Base-by-base conservation (phyloP, 2,888 invertebrate species). In the Mylabris sibirica region DNA sequence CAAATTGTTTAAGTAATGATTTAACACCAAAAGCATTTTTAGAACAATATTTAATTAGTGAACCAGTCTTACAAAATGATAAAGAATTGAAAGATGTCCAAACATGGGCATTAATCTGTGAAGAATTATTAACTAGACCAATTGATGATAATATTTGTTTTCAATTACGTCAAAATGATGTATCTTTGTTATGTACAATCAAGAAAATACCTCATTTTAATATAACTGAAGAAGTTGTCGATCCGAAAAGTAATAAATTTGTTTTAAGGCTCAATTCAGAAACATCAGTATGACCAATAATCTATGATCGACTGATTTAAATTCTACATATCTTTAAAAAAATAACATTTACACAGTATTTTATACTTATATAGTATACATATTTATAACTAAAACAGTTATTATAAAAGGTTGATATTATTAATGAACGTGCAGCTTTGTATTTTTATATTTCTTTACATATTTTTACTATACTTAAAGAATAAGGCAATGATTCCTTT, bases 241-340 rank as follows among this genome's bases (percentile, higher is more conserved):
- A 98, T 87, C 97, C 97, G 0, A 97, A 97, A 85, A 94, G 93
- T 79, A 97, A 98, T 85, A 94, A 97, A 83, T 99, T 98, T 89
- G 93, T 98, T 64, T 87, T 98, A 74, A 89, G 97, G 82, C 87
- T 98, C 60, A 98, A 97, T 83, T 98, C 98, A 0, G 98, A 99
- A 85, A 98, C 98, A 60, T 97, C 97, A 1, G 98, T 98, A 85
- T 98, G 92, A 93, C 91, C 84, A 71, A 80, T 83, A 75, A 79
- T 82, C 70, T 82, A 83, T 62, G 84, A 84, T 76, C 80, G 84
- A 77, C 80, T 85, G 78, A 85, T 84, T 77, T 84, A 79, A 41
- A 80, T 59, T 72, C 49, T 44, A 66, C 66, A 66, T 66, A 66
- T 66, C 63, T 38, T 57, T 9, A 63, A 3, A 44, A 17, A 3